Evolutionary conservation across 2,888 invertebrate genomes (phyloP).

Genomic region (Harpalus rubripes): DNA sequence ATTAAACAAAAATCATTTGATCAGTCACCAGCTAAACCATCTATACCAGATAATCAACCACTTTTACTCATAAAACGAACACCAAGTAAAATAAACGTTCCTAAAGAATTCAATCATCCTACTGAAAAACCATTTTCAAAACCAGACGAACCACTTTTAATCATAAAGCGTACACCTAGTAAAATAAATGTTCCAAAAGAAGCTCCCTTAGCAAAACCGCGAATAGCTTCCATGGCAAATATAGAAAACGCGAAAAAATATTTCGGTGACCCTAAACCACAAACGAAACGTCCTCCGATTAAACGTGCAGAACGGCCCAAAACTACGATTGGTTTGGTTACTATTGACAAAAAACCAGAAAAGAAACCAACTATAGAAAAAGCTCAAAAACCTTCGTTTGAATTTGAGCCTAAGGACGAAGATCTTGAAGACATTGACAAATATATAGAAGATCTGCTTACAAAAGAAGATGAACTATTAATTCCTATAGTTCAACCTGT

Average conservation of each 20-base stretch:
- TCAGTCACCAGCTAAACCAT: conserved; percentile 42
- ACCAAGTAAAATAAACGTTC: conserved; percentile 75
- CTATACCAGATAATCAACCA: conserved; percentile 72
- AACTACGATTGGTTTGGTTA: conserved; percentile 67
- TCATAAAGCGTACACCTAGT: conserved; percentile 77
- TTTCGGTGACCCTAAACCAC: conserved; percentile 73
- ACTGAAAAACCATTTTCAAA: conserved; percentile 34
- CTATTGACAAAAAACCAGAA: conserved; percentile 65
- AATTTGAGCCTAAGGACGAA: conserved; percentile 76
- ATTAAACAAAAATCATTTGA: conserved; percentile 67
- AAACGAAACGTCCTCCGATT: conserved; percentile 69
- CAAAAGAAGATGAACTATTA: conserved; percentile 75
- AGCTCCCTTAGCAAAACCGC: conserved; percentile 75
- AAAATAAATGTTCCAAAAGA: conserved; percentile 73
- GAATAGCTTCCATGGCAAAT: conserved; percentile 74
- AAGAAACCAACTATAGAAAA: conserved; percentile 50
- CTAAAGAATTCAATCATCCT: conserved; percentile 33
- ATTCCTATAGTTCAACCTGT: conserved; percentile 74
- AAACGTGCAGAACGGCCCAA: conserved; percentile 74
- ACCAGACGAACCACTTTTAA: conserved; percentile 74
- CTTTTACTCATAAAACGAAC: conserved; percentile 76
- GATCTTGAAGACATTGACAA: conserved; percentile 75
- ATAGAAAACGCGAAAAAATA: conserved; percentile 75
- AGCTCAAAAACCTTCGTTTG: conserved; percentile 71
- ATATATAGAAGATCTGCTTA: conserved; percentile 76